Evolutionary conservation across 2,113 vertebrate species (phyloP).

Genomic region (Rhipidura dahli): DNA sequence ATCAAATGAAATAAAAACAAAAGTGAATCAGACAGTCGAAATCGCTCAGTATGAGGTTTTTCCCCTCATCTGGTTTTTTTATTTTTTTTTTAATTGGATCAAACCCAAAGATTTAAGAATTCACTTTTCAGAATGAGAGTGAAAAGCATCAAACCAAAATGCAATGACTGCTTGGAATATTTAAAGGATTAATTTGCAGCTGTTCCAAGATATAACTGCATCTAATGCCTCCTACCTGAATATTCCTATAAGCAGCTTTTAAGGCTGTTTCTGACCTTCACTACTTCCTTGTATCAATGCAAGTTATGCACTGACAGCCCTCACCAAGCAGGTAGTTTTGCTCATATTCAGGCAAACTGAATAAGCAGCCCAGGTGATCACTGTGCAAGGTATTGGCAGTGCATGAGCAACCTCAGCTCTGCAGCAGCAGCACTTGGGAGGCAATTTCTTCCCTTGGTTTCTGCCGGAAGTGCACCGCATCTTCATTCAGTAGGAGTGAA

Average conservation of each 20-base stretch:
- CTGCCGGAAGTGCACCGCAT: neutral
- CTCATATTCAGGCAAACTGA: neutral
- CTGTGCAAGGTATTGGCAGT: neutral
- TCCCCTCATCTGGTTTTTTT: neutral
- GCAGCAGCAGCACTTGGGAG: neutral
- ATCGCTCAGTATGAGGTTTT: neutral
- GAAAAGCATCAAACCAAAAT: neutral
- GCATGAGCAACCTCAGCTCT: neutral
- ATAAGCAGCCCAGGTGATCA: neutral
- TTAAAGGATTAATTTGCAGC: neutral
- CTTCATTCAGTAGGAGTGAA: neutral
- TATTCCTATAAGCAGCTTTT: neutral
- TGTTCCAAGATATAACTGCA: neutral
- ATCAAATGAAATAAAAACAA: neutral
- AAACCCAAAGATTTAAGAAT: neutral
- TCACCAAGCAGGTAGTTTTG: neutral
- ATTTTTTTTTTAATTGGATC: neutral
- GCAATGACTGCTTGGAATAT: neutral
- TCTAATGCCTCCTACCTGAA: neutral
- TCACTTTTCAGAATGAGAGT: neutral
- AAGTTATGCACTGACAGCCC: neutral
- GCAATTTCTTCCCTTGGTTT: neutral
- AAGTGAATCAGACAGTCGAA: slow-evolving; percentile 1
- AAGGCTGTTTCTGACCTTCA: neutral
- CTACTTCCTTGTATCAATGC: neutral